These are phyloP conservation scores for Cephus runcator DNA, from an alignment of 2,888 invertebrate species.

Conservation along the genomic window DNA sequence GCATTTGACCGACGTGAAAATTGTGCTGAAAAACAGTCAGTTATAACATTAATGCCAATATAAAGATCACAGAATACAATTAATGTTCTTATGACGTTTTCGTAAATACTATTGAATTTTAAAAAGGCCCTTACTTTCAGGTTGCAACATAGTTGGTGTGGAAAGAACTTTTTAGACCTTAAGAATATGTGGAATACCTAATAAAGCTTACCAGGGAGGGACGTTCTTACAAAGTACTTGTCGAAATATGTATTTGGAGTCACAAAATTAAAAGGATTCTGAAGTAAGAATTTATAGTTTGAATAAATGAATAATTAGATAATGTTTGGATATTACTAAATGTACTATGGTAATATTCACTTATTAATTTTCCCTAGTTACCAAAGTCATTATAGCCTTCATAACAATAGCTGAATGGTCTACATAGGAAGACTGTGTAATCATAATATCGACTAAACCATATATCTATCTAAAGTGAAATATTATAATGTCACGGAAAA, in stretches of 20 bases:
- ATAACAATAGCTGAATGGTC: neutral
- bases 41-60: neutral
- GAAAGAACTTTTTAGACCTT: neutral
- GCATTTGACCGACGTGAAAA: neutral
- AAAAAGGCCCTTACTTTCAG: neutral
- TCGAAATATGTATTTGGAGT: neutral
- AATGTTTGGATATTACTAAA: neutral
- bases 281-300: too few species aligned
- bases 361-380: neutral
- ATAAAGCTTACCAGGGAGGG: neutral
- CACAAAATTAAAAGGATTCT: neutral
- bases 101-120: neutral
- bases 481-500: neutral
- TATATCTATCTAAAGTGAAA: neutral
- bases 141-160: neutral
- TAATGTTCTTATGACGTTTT: neutral
- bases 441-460: neutral
- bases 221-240: neutral
- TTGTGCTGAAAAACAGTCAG: neutral
- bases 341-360: neutral
- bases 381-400: neutral
- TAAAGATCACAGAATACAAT: neutral
- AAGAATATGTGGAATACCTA: neutral
- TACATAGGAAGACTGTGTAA: neutral
- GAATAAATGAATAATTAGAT: neutral